phyloP scores from a whole-genome alignment of 2,888 invertebrate genomes.

The Hypomecis atomaria region DNA sequence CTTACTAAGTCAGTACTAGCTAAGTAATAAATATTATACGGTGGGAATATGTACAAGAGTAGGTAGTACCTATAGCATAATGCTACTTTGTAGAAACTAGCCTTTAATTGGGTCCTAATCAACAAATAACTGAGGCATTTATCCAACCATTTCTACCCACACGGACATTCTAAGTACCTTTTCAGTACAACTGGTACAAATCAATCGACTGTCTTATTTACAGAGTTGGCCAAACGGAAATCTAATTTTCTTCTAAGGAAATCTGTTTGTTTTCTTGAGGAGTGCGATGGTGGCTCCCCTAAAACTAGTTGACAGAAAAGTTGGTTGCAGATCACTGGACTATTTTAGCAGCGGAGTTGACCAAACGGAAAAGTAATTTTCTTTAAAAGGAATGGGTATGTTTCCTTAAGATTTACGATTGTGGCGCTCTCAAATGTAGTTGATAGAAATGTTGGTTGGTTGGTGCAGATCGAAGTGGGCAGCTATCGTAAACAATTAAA shows the following conservation, averaged over 20 bases:
- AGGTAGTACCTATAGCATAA: no score
- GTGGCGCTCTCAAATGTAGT: not conserved
- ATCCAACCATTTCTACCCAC: slow-evolving; percentile 8
- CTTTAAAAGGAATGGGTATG: not conserved
- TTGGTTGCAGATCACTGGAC: slow-evolving; percentile 1
- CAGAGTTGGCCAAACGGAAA: not conserved
- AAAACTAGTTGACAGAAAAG: no score
- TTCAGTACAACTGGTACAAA: not conserved
- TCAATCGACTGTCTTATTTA: no score
- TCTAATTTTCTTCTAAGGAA: not conserved
- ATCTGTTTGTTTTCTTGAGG: not conserved
- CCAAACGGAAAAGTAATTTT: not conserved
- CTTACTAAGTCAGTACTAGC: no score
- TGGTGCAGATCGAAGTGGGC: slow-evolving; percentile 31
- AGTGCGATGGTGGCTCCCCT: no score
- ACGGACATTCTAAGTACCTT: not conserved
- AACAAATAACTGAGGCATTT: slow-evolving; percentile 1
- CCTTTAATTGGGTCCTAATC: slow-evolving; percentile 3
- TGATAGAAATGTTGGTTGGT: not conserved
- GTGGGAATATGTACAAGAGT: no score
- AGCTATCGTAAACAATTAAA: slow-evolving; percentile 69
- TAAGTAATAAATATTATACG: no score
- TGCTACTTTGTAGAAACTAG: no score
- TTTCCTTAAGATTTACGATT: not conserved
- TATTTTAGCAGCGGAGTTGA: not conserved